phyloP scores from a whole-genome alignment of 2,888 invertebrate species.

The Yponomeuta plumbellus region DNA sequence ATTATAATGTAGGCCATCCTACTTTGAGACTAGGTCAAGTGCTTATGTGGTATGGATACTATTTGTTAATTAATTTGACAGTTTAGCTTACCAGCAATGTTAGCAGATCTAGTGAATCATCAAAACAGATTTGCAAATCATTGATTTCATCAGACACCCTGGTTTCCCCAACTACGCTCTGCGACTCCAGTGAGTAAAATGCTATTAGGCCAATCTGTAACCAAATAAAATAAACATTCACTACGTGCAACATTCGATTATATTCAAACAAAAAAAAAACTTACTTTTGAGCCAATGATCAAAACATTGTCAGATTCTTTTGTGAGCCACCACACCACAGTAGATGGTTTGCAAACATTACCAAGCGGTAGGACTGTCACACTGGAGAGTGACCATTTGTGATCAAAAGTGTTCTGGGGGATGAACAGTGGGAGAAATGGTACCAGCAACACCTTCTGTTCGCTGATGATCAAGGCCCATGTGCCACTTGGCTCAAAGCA shows the following conservation, averaged over 20 bases:
- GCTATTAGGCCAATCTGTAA: slow-evolving; percentile 76
- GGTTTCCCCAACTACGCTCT: slow-evolving; percentile 80
- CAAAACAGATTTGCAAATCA: slow-evolving; percentile 82
- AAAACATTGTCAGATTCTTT: slow-evolving; percentile 82
- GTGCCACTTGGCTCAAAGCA: slow-evolving; percentile 91
- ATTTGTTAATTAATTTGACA: not conserved
- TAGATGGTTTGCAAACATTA: slow-evolving; percentile 71
- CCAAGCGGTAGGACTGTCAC: slow-evolving; percentile 62
- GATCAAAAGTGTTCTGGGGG: slow-evolving; percentile 62
- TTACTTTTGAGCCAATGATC: slow-evolving; percentile 81
- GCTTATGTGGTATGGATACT: no score
- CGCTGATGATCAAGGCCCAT: slow-evolving; percentile 82
- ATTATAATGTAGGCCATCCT: no score
- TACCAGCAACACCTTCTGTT: slow-evolving; percentile 66
- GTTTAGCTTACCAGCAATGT: slow-evolving; percentile 56
- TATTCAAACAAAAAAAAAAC: slow-evolving; percentile 13
- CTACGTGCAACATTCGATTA: not conserved
- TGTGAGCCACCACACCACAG: slow-evolving; percentile 87
- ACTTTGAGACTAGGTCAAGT: no score
- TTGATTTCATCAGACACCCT: slow-evolving; percentile 79
- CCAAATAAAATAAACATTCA: slow-evolving; percentile 20
- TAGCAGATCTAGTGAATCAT: slow-evolving; percentile 80
- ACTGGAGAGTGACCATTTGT: slow-evolving; percentile 67
- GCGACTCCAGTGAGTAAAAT: slow-evolving; percentile 83
- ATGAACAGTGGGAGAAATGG: slow-evolving; percentile 66